phyloP scores from a whole-genome alignment of 2,797 vertebrate species.

The Acanthis flammea region DNA sequence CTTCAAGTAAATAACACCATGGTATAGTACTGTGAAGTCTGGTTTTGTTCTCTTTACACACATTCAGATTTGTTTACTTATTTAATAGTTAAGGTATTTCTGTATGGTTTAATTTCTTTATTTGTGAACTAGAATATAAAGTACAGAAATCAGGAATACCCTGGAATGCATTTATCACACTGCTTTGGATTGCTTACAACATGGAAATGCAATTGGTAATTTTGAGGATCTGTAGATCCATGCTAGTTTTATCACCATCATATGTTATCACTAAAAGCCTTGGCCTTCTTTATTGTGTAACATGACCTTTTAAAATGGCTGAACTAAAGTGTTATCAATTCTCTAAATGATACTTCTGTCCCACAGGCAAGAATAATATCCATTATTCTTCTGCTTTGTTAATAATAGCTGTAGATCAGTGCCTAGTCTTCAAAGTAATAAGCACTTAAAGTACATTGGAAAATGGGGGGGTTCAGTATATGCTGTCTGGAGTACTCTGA shows the following conservation, averaged over 20 bases:
- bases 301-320: slow-evolving; percentile 34
- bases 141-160: not conserved
- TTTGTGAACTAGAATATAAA: not conserved
- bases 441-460: not conserved
- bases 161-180: not conserved
- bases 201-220: not conserved
- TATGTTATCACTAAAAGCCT: slow-evolving; percentile 3
- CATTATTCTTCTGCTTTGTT: not conserved
- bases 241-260: not conserved
- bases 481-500: not conserved
- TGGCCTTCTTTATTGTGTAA: not conserved
- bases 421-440: not conserved
- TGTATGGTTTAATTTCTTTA: not conserved
- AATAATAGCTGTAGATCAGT: not conserved
- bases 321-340: slow-evolving; percentile 6
- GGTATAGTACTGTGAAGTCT: not conserved
- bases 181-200: not conserved
- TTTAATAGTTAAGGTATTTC: not conserved
- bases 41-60: not conserved
- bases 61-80: not conserved
- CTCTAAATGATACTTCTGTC: not conserved
- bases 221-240: not conserved
- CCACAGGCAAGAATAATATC: not conserved
- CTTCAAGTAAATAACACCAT: not conserved
- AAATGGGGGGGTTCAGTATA: not conserved